A percentile compares a stretch with the other conserved stretches of the same genome.
These are phyloP conservation scores for Parauchenoglanis ngamensis DNA, from an alignment of 2,797 vertebrate genomes.

Conservation along the genomic window DNA sequence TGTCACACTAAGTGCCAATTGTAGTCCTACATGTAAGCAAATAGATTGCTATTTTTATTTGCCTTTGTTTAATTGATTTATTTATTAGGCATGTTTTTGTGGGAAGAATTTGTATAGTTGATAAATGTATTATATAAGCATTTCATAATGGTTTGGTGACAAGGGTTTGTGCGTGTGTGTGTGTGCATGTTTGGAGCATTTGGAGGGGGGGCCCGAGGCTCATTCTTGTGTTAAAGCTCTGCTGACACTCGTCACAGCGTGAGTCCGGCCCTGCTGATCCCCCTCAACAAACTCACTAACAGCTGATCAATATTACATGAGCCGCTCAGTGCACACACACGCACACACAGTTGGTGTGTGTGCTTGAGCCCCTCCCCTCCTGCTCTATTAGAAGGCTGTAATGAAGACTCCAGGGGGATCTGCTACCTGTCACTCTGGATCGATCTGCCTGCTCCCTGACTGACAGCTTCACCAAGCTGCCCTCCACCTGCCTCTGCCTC, in stretches of 20 bases:
- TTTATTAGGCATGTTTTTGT: background rate
- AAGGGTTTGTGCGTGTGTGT: conserved; percentile 15
- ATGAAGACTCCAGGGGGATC: conserved; percentile 81
- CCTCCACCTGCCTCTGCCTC: conserved; percentile 54
- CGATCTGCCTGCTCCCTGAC: conserved; percentile 69
- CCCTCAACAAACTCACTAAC: conserved; percentile 58
- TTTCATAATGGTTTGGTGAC: background rate
- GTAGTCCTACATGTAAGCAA: background rate
- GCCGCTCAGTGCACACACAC: conserved; percentile 22
- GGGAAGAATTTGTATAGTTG: background rate
- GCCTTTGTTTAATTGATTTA: background rate
- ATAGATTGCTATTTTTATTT: background rate
- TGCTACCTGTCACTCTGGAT: conserved; percentile 77
- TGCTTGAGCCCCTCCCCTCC: conserved; percentile 48
- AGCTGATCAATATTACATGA: conserved; percentile 60
- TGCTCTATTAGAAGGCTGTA: conserved; percentile 75
- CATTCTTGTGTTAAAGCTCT: conserved; percentile 51
- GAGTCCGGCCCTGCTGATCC: conserved; percentile 53
- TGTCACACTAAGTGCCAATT: background rate
- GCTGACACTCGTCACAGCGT: conserved; percentile 56
- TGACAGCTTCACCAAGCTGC: conserved; percentile 70
- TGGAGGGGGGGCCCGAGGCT: background rate
- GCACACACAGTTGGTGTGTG: conserved; percentile 42
- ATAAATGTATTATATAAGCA: background rate
- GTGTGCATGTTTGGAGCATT: conserved; percentile 31